Base-by-base conservation (phyloP, 1,140 invertebrate species). In the Hermatobates lingyangjiaoensis region DNA sequence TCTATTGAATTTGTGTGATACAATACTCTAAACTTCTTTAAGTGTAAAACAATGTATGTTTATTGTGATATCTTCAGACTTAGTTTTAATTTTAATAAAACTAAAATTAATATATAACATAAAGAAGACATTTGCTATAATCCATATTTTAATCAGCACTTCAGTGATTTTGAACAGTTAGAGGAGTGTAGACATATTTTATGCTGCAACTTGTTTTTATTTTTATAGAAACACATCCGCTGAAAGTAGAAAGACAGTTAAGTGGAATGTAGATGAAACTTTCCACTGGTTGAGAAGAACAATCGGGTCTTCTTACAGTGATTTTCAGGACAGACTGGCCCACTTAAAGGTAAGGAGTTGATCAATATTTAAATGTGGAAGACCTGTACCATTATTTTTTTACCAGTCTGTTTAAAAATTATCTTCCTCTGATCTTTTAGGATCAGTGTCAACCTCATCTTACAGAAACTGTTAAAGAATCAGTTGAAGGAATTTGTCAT, bases 261-360 rank as follows among this genome's bases (percentile, higher is more conserved):
- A 96, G 66, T 97, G 92, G 92, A 94, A 96, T 72, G 91, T 89
- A 0, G 92, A 96, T 63, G 92, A 96, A 59, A 95, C 90, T 1
- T 95, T 97, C 67, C 83, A 87, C 56, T 97, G 92, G 92, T 64
- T 98, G 25, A 74, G 91, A 62, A 77, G 83, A 63, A 94, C 89
- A 14, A 80, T 91, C n/a, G 91, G 89, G 45, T 89, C 90, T 23
- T 90, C 88, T 1, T 96, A 92, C 70, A 91, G 95, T 66, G 91
- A 96, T 70, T 91, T 90, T 66, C 86, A 90, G 67, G 87, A 87
- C 59, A 70, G 82, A 56, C 62, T 82, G 44, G 71, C 74, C 27
- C 80, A 82, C 69, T 64, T 82, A 44, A 78, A 79, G 63, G 74
- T 76, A 66, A 66, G 24, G n/a, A n/a, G 23, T 45, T 45, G 44